Evolutionary conservation across 2,888 invertebrate species (phyloP).

Genomic region (Torymus aiolomorphi): DNA sequence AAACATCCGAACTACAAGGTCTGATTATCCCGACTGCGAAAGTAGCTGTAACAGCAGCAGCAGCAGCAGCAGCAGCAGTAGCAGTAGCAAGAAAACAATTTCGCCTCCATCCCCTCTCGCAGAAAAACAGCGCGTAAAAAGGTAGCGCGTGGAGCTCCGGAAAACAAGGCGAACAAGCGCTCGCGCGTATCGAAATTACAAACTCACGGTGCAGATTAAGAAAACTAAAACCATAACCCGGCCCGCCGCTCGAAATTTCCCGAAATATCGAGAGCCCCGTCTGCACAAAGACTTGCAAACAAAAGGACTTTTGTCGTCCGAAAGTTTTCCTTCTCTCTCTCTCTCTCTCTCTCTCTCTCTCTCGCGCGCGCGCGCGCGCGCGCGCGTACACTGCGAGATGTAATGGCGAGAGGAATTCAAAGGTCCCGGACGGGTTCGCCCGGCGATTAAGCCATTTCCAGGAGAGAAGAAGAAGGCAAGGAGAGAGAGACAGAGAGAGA

Average conservation of each 20-base stretch:
- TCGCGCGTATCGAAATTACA: slow-evolving; percentile 21
- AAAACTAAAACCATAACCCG: slow-evolving; percentile 41
- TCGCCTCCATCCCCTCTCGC: neutral
- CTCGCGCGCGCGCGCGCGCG: no score
- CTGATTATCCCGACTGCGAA: neutral
- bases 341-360: neutral
- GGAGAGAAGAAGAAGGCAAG: neutral
- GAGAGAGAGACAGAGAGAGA: slow-evolving; percentile 60
- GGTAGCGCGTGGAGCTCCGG: neutral
- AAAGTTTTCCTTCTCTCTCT: slow-evolving; percentile 17
- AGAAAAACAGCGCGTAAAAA: neutral
- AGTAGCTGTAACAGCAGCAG: neutral
- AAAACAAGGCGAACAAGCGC: neutral
- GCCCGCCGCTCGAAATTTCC: slow-evolving; percentile 3
- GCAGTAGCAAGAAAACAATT: slow-evolving; percentile 2
- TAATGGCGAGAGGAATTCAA: slow-evolving; percentile 39
- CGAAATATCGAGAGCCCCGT: slow-evolving; percentile 39
- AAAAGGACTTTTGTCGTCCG: slow-evolving; percentile 39
- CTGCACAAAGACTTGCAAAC: neutral
- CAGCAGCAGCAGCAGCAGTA: neutral
- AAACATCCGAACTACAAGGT: neutral
- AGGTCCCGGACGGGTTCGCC: slow-evolving; percentile 7
- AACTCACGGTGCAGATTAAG: slow-evolving; percentile 36
- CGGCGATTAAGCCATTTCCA: slow-evolving; percentile 54
- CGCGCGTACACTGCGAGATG: neutral